Evolutionary conservation across 1,140 invertebrate genomes (phyloP).

Genomic region (Yoshiicerus persimilis): DNA sequence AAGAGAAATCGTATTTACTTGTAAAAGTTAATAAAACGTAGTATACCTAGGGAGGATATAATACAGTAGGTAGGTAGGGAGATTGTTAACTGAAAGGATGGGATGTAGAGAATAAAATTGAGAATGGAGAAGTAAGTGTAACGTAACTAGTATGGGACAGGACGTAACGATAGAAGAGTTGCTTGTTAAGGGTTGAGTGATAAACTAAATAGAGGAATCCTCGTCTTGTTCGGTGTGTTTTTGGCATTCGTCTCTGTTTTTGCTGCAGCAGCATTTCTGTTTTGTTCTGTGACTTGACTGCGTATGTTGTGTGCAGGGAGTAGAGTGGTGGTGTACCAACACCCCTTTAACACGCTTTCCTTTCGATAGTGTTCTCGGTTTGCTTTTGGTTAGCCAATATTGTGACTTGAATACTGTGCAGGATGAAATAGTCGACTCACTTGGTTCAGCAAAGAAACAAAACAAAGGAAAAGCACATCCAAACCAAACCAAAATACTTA

Average conservation of each 20-base stretch:
- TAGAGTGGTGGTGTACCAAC: conserved; percentile 2
- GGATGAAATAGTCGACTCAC: not conserved
- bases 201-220: not conserved
- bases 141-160: not conserved
- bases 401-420: not conserved
- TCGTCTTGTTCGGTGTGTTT: not conserved
- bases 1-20: too few species aligned
- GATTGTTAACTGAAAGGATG: too few species aligned
- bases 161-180: not conserved
- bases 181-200: conserved; percentile 5
- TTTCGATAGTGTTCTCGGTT: not conserved
- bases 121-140: too few species aligned
- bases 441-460: not conserved
- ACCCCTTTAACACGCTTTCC: conserved; percentile 10
- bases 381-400: conserved; percentile 17
- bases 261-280: not conserved
- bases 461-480: not conserved
- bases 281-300: not conserved
- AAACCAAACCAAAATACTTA: not conserved
- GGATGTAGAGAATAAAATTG: too few species aligned
- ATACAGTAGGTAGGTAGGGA: not conserved
- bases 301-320: not conserved
- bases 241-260: conserved; percentile 1
- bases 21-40: not conserved
- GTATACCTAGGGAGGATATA: not conserved